phyloP scores from a whole-genome alignment of 1,140 invertebrate genomes.

The Octopus bimaculoides region DNA sequence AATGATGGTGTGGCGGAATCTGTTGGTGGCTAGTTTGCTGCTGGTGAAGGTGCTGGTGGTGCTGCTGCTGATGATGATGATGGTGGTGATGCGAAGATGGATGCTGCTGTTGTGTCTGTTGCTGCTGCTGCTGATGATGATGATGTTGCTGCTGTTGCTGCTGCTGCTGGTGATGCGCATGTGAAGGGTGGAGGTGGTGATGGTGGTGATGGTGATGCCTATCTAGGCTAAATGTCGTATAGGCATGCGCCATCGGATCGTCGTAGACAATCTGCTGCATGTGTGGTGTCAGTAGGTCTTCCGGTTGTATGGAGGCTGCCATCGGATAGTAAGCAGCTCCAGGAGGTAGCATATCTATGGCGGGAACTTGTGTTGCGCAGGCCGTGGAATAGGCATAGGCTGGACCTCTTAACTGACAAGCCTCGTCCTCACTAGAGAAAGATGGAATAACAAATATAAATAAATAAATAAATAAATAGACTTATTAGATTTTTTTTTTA shows the following conservation, averaged over 20 bases:
- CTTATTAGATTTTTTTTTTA: too few relatives aligned
- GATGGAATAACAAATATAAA: neutral
- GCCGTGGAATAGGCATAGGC: neutral
- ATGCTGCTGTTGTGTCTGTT: neutral
- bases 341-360: neutral
- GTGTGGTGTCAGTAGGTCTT: neutral
- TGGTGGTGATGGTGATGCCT: neutral
- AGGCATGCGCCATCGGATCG: neutral
- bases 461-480: too few relatives aligned
- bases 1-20: too few relatives aligned
- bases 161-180: neutral
- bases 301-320: neutral
- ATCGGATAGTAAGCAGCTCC: neutral
- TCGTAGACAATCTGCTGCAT: neutral
- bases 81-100: neutral
- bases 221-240: neutral
- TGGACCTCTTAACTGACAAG: slow-evolving; percentile 1
- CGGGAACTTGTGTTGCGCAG: neutral
- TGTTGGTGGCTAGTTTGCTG: too few relatives aligned
- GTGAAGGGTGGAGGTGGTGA: neutral
- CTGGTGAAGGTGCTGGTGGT: neutral
- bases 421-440: slow-evolving; percentile 4
- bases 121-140: neutral
- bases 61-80: neutral
- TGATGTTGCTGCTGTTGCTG: neutral